Conservation (phyloP, 2,888 invertebrate species). For the Uropetala carovei region DNA sequence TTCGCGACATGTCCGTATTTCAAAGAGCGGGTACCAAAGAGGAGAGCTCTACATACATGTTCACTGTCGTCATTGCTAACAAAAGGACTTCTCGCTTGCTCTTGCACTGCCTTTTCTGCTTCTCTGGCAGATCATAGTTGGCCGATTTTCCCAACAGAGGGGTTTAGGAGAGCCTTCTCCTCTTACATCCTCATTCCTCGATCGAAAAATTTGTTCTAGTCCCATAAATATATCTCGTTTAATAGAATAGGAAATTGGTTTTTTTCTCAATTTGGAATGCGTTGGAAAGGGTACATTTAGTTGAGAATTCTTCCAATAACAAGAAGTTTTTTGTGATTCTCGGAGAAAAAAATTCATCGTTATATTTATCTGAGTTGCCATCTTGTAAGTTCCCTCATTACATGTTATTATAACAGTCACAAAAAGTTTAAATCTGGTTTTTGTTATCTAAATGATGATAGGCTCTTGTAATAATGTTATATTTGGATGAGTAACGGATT, state of each 20-base stretch:
- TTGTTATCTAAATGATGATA: no score
- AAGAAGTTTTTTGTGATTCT: no score
- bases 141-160: conserved; percentile 8
- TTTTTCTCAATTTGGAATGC: no score
- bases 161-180: conserved; percentile 7
- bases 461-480: no score
- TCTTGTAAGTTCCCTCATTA: no score
- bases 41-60: not conserved
- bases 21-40: not conserved
- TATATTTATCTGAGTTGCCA: no score
- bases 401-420: no score
- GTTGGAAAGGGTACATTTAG: no score
- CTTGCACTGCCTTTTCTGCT: not conserved
- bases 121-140: not conserved
- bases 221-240: not conserved
- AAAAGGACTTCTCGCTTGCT: not conserved
- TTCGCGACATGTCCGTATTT: not conserved
- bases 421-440: no score
- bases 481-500: no score
- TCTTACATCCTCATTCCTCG: conserved; percentile 2
- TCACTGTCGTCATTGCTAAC: conserved; percentile 24
- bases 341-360: no score
- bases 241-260: not conserved
- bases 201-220: not conserved
- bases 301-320: no score